Percentiles rank a stretch among this genome's conserved stretches.
Conservation (phyloP, 2,888 invertebrate genomes). For the Yponomeuta evonymella region DNA sequence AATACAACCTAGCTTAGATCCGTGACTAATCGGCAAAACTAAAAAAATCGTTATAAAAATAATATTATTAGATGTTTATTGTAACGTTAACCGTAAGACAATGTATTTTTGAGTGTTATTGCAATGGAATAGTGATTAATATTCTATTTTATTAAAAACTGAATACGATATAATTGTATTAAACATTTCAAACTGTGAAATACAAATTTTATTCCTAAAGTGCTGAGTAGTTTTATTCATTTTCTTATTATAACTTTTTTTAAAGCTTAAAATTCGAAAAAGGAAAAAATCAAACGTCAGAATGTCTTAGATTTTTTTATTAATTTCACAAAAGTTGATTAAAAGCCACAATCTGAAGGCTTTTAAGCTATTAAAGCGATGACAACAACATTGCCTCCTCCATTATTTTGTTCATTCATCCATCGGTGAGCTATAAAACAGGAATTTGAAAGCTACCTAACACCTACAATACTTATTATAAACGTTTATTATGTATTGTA, state of each 20-base stretch:
- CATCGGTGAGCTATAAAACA: slow-evolving; percentile 60
- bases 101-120: slow-evolving; percentile 73
- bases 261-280: too few relatives aligned
- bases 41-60: slow-evolving; percentile 31
- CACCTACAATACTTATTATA: slow-evolving; percentile 40
- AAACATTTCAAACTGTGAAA: slow-evolving; percentile 61
- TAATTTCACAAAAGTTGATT: slow-evolving; percentile 74
- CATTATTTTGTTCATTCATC: slow-evolving; percentile 31
- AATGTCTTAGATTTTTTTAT: slow-evolving; percentile 55
- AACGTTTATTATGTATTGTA: slow-evolving; percentile 15
- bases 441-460: slow-evolving; percentile 67
- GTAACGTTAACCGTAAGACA: slow-evolving; percentile 51
- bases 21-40: slow-evolving; percentile 33
- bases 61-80: slow-evolving; percentile 48
- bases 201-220: slow-evolving; percentile 72
- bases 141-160: slow-evolving; percentile 62
- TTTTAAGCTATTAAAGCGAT: slow-evolving; percentile 73
- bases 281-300: slow-evolving; percentile 8
- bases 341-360: slow-evolving; percentile 75
- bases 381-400: slow-evolving; percentile 41
- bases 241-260: not conserved
- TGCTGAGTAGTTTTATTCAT: slow-evolving; percentile 48
- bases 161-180: slow-evolving; percentile 40
- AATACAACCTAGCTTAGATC: slow-evolving; percentile 28
- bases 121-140: slow-evolving; percentile 58